phyloP scores from a whole-genome alignment of 2,113 vertebrate species.

The Chlorodrepanis virens region DNA sequence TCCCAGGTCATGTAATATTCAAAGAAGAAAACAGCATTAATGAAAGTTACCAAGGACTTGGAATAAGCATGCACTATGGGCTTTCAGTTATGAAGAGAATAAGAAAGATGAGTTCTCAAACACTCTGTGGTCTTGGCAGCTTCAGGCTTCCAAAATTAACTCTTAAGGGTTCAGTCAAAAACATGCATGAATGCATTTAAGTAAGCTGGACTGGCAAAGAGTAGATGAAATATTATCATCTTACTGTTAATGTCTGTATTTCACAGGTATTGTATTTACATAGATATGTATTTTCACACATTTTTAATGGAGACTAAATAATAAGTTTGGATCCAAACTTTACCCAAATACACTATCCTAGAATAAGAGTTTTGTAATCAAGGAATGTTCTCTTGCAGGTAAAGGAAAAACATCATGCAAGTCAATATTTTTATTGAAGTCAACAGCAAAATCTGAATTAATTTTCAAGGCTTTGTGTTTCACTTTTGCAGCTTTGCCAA shows the following conservation, averaged over 20 bases:
- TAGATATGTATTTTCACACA: neutral
- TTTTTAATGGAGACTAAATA: neutral
- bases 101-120: neutral
- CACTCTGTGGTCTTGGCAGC: neutral
- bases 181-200: neutral
- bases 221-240: neutral
- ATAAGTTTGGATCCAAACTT: neutral
- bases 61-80: neutral
- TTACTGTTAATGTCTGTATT: neutral
- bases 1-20: neutral
- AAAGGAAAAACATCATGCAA: neutral
- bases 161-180: neutral
- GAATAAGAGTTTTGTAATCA: neutral
- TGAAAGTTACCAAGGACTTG: neutral
- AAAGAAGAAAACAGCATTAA: neutral
- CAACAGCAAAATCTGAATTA: neutral
- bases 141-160: neutral
- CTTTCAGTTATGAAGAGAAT: neutral
- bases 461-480: neutral
- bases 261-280: neutral
- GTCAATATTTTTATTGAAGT: neutral
- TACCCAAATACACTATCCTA: neutral
- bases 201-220: neutral
- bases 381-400: neutral
- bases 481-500: neutral